Conservation (phyloP, 1,140 invertebrate genomes). For the Sitophilus oryzae region DNA sequence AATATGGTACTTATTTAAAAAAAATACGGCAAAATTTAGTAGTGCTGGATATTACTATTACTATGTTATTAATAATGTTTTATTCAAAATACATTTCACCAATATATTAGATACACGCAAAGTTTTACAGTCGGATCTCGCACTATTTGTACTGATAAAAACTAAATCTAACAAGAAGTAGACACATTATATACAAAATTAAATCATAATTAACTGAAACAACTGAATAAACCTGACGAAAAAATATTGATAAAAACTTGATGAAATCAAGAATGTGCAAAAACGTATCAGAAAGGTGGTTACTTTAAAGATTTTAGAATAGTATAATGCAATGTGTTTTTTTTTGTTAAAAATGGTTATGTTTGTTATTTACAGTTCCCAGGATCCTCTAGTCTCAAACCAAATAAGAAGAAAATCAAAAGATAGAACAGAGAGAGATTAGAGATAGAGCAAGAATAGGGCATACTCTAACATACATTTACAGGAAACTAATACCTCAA, state of each 20-base stretch:
- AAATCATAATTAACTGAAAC: not conserved
- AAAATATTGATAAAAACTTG: slow-evolving; percentile 5
- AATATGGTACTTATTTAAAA: too few relatives aligned
- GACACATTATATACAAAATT: slow-evolving; percentile 19
- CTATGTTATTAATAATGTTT: too few relatives aligned
- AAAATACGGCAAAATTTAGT: too few relatives aligned
- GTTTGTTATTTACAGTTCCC: slow-evolving; percentile 12
- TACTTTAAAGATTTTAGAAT: slow-evolving; percentile 12
- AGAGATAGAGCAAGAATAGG: slow-evolving; percentile 17
- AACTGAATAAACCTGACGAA: not conserved
- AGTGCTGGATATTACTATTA: too few relatives aligned
- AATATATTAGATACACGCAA: not conserved
- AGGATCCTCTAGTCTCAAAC: slow-evolving; percentile 21
- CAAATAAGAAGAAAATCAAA: slow-evolving; percentile 15
- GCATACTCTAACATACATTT: slow-evolving; percentile 20
- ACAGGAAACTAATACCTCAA: slow-evolving; percentile 5
- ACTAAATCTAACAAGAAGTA: slow-evolving; percentile 1
- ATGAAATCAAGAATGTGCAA: slow-evolving; percentile 6
- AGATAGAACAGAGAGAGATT: slow-evolving; percentile 21
- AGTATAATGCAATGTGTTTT: slow-evolving; percentile 22
- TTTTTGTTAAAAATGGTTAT: slow-evolving; percentile 9
- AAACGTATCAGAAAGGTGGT: slow-evolving; percentile 1
- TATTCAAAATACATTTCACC: not conserved
- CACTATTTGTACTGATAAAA: not conserved
- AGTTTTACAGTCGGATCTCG: too few relatives aligned